These are phyloP conservation scores for Crepidodera aurea DNA, from an alignment of 2,888 invertebrate species.

Conservation along the genomic window DNA sequence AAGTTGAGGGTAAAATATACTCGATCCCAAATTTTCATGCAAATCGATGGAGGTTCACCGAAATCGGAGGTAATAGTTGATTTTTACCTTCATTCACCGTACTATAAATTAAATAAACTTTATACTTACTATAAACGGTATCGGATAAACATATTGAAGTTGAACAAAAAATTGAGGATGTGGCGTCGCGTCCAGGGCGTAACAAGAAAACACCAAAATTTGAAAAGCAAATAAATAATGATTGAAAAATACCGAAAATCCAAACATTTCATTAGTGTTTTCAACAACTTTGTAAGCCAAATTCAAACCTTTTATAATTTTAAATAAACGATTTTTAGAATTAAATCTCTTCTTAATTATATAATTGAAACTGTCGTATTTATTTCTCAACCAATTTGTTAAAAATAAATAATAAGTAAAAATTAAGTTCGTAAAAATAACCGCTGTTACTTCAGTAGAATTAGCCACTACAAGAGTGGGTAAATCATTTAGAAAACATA, in stretches of 20 bases:
- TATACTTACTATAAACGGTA: not conserved
- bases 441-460: too few relatives aligned
- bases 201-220: not conserved
- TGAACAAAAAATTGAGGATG: not conserved
- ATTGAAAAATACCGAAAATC: not conserved
- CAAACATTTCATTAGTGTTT: not conserved
- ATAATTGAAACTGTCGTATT: slow-evolving; percentile 7
- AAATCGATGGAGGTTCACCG: too few relatives aligned
- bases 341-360: not conserved
- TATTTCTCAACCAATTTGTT: slow-evolving; percentile 26
- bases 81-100: too few relatives aligned
- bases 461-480: too few relatives aligned
- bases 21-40: too few relatives aligned
- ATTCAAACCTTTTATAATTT: slow-evolving; percentile 5
- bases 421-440: not conserved
- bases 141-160: not conserved
- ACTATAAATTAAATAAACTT: not conserved
- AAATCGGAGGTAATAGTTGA: too few relatives aligned
- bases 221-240: slow-evolving; percentile 3
- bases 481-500: not conserved
- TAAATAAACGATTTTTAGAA: not conserved
- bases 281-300: not conserved
- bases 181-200: not conserved
- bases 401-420: slow-evolving; percentile 16
- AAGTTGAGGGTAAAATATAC: too few relatives aligned